phyloP scores from a whole-genome alignment of 1,140 invertebrate genomes.

The Telenomus remus region DNA sequence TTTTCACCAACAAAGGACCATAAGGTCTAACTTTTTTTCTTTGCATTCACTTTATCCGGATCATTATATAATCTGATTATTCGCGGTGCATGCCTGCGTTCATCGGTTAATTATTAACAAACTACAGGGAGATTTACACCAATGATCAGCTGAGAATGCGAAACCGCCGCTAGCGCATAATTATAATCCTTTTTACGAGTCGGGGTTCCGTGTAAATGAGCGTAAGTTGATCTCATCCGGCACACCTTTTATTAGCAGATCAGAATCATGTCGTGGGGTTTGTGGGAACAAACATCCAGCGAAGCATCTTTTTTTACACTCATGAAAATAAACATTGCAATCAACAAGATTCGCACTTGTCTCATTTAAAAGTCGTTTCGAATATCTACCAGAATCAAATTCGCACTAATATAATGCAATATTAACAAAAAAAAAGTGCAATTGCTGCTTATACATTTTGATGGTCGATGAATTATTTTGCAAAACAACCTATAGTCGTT shows the following conservation, averaged over 20 bases:
- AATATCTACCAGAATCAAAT: no score
- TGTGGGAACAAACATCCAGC: neutral
- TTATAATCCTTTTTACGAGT: constrained; percentile 50
- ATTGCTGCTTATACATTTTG: no score
- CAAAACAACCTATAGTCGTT: no score
- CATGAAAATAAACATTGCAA: no score
- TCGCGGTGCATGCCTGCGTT: constrained; percentile 12
- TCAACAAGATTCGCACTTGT: no score
- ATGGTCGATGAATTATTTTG: no score
- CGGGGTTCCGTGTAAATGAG: constrained; percentile 23
- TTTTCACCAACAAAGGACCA: constrained; percentile 18
- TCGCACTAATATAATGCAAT: no score
- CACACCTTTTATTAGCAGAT: constrained; percentile 43
- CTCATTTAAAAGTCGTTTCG: no score
- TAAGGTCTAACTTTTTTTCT: constrained; percentile 1
- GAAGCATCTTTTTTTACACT: no score
- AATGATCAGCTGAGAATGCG: constrained; percentile 39
- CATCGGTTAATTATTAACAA: constrained; percentile 31
- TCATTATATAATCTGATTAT: constrained; percentile 35
- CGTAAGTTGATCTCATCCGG: constrained; percentile 40
- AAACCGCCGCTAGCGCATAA: constrained; percentile 23
- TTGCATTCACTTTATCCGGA: neutral
- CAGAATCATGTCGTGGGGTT: constrained; percentile 16
- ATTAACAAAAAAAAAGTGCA: no score
- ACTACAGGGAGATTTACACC: constrained; percentile 17